Conservation (phyloP, 2,888 invertebrate genomes). For the Scrobipalpa costella region DNA sequence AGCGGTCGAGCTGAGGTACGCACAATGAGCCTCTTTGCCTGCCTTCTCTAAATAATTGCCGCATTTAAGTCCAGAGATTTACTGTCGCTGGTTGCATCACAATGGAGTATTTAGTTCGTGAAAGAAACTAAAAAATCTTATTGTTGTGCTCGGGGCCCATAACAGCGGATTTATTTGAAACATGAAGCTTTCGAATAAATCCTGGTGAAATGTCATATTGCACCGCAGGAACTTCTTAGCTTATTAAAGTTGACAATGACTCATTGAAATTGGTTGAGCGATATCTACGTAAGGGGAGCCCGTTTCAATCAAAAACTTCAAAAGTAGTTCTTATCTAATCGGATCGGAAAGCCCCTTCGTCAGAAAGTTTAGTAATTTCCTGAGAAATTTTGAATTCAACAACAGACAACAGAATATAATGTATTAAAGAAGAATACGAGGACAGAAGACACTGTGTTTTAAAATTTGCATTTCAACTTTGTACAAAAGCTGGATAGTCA, state of each 20-base stretch:
- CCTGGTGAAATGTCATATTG: slow-evolving; percentile 16
- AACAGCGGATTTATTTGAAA: slow-evolving; percentile 32
- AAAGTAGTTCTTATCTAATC: slow-evolving; percentile 18
- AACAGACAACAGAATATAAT: neutral
- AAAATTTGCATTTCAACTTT: slow-evolving; percentile 7
- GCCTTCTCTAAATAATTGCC: slow-evolving; percentile 73
- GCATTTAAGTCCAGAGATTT: slow-evolving; percentile 68
- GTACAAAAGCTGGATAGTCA: slow-evolving; percentile 2
- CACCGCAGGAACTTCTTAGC: slow-evolving; percentile 9
- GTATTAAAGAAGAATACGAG: neutral
- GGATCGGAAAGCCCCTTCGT: slow-evolving; percentile 13
- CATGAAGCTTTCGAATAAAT: slow-evolving; percentile 19
- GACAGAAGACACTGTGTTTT: neutral
- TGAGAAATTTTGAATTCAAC: slow-evolving; percentile 4
- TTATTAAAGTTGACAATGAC: slow-evolving; percentile 22
- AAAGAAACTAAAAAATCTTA: slow-evolving; percentile 60
- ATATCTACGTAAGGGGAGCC: neutral
- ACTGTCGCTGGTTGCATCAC: slow-evolving; percentile 57
- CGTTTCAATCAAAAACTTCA: slow-evolving; percentile 12
- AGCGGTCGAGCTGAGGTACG: slow-evolving; percentile 50
- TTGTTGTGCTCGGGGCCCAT: slow-evolving; percentile 43
- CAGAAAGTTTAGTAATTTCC: slow-evolving; percentile 8
- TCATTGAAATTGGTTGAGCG: slow-evolving; percentile 15
- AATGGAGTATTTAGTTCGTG: slow-evolving; percentile 62
- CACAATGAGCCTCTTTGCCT: slow-evolving; percentile 68